Base-by-base conservation (phyloP, 2,888 invertebrate genomes). In the Cryptus viduatorius region DNA sequence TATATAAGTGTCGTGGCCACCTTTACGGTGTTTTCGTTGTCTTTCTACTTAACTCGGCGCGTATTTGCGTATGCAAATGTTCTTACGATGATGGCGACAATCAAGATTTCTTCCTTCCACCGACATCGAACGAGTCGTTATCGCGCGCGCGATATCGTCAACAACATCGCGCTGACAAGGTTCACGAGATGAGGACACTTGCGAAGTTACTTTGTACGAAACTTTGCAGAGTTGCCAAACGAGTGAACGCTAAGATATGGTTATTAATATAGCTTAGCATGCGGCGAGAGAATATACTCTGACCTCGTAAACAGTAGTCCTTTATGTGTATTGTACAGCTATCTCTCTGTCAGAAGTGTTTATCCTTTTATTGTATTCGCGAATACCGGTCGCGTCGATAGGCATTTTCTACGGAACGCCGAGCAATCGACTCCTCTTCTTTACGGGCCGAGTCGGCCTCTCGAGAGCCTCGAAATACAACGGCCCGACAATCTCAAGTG, bases 351-450 rank as follows among this genome's bases (percentile, higher is more conserved):
- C 16, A 31, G 19, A 29, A 53, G 53, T 56, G 53, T 73, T 24
- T 50, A 61, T 82, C 73, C 59, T 7, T 16, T 46, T 37, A 37
- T 44, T 69, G 46, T 56, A 59, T 68, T 71, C 76, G 73, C 8
- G 53, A 59, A 84, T 71, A 76, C 65, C 79, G 69, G 68, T 81
- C 65, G 53, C 65, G 53, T 80, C 77, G 67, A 79, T 84, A 53
- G 75, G 42, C 77, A 71, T 79, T 76, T 71, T 69, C 72, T 67
- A 44, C 75, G 31, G 77, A 78, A 64, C 64, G 73, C 50, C 56
- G 56, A 78, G 86, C 86, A 86, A 90, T 90, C 89, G 87, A 83
- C 87, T 90, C 82, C 56, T 71, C 85, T 87, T 91, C 87, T 89
- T 89, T 88, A 89, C 85, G 86, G 86, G 14, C 44, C 71, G 76